phyloP scores from a whole-genome alignment of 2,797 vertebrate genomes.

The Novumbra hubbsi region DNA sequence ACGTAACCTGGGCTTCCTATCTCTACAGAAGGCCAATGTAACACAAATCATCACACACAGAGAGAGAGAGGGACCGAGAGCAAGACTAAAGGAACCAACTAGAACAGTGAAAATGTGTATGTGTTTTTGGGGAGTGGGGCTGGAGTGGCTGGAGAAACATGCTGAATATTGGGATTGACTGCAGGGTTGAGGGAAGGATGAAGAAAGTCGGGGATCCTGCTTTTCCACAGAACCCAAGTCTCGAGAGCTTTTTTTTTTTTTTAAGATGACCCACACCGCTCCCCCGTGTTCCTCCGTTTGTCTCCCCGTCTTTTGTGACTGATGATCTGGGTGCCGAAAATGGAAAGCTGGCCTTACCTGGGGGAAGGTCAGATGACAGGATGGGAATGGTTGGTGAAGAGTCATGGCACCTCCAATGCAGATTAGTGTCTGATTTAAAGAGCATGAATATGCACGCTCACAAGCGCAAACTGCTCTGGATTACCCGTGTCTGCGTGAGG shows the following conservation, averaged over 20 bases:
- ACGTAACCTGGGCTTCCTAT: conserved; percentile 18
- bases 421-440: conserved; percentile 32
- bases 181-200: background rate
- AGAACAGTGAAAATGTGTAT: background rate
- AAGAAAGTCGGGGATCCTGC: background rate
- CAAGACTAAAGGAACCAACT: conserved; percentile 23
- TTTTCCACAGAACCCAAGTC: no score
- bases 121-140: background rate
- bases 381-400: conserved; percentile 43
- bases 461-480: no score
- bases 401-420: conserved; percentile 53
- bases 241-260: background rate
- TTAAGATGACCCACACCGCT: background rate
- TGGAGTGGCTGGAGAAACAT: background rate
- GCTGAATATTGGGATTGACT: background rate
- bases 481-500: no score
- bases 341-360: conserved; percentile 61
- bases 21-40: conserved; percentile 63
- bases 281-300: background rate
- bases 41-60: conserved; percentile 49
- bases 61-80: conserved; percentile 32
- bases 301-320: background rate
- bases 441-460: no score
- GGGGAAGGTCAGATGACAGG: conserved; percentile 43
- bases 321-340: background rate